Evolutionary conservation across 1,140 invertebrate species (phyloP).

Genomic region (Lanistes nyassanus): DNA sequence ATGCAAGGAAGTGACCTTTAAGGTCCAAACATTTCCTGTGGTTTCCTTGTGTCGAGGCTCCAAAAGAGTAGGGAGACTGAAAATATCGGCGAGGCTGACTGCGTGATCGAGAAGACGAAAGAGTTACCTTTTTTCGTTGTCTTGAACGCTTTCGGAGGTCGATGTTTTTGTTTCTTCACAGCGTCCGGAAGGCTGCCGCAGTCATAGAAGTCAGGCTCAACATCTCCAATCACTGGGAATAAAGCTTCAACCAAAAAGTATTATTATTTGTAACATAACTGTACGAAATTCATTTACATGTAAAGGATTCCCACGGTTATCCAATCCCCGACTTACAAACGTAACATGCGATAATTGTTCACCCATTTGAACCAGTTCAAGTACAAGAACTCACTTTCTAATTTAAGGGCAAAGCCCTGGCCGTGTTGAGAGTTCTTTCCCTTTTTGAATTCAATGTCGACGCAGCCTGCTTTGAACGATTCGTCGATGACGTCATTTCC

Average conservation of each 20-base stretch:
- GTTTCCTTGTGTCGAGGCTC: too few species aligned
- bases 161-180: not conserved
- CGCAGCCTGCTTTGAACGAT: constrained; percentile 14
- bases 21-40: too few species aligned
- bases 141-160: not conserved
- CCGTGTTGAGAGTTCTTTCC: not conserved
- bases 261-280: not conserved
- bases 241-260: not conserved
- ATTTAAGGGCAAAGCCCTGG: constrained; percentile 17
- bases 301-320: too few species aligned
- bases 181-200: not conserved
- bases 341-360: too few species aligned
- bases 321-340: not conserved
- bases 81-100: too few species aligned
- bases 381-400: constrained; percentile 28
- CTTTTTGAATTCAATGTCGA: constrained; percentile 23
- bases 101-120: too few species aligned
- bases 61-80: too few species aligned
- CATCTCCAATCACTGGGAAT: not conserved
- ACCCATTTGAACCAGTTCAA: too few species aligned
- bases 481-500: constrained; percentile 4
- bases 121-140: too few species aligned
- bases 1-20: not conserved
- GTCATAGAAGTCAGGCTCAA: not conserved
- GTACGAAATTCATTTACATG: too few species aligned